phyloP scores from a whole-genome alignment of 2,888 invertebrate genomes.

The Gonocerus acuteangulatus region DNA sequence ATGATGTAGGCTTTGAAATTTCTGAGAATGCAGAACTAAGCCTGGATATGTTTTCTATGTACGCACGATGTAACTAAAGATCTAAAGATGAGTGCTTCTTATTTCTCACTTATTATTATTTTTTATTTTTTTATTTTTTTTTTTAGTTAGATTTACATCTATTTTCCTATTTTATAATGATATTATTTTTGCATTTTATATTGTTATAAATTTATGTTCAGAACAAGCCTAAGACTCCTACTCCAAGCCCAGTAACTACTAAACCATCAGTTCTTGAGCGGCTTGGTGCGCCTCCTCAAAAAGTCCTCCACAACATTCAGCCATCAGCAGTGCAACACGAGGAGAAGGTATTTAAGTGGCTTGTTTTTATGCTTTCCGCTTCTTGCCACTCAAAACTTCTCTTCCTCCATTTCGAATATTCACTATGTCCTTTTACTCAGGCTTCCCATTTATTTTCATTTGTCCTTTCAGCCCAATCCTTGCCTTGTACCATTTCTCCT shows the following conservation, averaged over 20 bases:
- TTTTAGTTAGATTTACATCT: neutral
- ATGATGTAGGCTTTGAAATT: too few relatives aligned
- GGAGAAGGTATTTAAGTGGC: constrained; percentile 31
- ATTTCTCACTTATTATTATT: neutral
- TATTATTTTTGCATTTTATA: too few relatives aligned
- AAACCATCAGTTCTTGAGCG: constrained; percentile 48
- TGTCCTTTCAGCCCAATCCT: too few relatives aligned
- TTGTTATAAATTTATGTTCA: constrained; percentile 11
- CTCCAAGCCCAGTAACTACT: constrained; percentile 6
- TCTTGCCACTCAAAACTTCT: neutral
- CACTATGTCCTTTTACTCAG: too few relatives aligned
- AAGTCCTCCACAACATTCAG: constrained; percentile 36
- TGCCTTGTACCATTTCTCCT: too few relatives aligned
- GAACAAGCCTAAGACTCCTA: constrained; percentile 33
- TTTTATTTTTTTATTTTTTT: neutral
- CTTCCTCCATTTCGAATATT: neutral
- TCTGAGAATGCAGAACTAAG: too few relatives aligned
- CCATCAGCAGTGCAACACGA: constrained; percentile 34
- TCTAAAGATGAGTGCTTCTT: constrained; percentile 1
- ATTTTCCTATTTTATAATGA: too few relatives aligned
- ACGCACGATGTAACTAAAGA: too few relatives aligned
- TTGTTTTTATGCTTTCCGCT: neutral
- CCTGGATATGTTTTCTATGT: too few relatives aligned
- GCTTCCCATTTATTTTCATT: too few relatives aligned
- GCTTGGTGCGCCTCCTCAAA: constrained; percentile 43